Conservation (phyloP, 92 coral and sea anemone genomes). For the Zoanthus sociatus region DNA sequence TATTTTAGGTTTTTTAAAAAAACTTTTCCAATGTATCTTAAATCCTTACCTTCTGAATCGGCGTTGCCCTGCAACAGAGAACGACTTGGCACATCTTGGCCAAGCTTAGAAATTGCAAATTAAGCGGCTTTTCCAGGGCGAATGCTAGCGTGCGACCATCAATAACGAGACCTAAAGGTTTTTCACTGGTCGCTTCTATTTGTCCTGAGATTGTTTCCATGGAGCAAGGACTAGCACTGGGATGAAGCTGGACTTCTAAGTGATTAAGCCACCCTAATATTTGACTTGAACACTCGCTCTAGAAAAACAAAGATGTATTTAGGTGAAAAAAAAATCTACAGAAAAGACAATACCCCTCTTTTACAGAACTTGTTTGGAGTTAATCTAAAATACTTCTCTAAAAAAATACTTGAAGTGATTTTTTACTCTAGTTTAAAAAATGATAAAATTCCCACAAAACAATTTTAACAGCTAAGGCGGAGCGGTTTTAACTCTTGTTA, state of each 20-base stretch:
- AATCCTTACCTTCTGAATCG: conserved; percentile 90
- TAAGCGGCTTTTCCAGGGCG: conserved; percentile 90
- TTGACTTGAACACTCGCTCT: conserved; percentile 91
- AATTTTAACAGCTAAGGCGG: too few species aligned
- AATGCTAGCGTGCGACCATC: conserved; percentile 90
- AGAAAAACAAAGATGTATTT: conserved; percentile 1
- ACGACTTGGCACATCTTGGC: conserved; percentile 94
- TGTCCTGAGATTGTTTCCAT: conserved; percentile 64
- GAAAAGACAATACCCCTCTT: too few species aligned
- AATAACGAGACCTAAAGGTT: conserved; percentile 79
- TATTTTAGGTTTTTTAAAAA: too few species aligned
- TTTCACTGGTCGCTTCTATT: conserved; percentile 21
- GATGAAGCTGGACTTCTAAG: conserved; percentile 50
- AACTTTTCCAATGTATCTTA: neutral
- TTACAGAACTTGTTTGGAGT: too few species aligned
- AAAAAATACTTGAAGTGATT: too few species aligned
- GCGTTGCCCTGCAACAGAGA: conserved; percentile 97
- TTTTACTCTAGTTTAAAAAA: too few species aligned
- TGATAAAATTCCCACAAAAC: too few species aligned
- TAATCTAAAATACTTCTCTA: too few species aligned
- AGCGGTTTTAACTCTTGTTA: too few species aligned
- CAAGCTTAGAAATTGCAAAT: conserved; percentile 79
- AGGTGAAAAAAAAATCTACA: neutral
- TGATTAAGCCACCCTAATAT: conserved; percentile 82
- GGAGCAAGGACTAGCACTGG: conserved; percentile 52